Evolutionary conservation across 2,113 vertebrate species (phyloP), one percentile per base, ranked within the genome.

Genomic region (Phoenicopterus ruber): DNA sequence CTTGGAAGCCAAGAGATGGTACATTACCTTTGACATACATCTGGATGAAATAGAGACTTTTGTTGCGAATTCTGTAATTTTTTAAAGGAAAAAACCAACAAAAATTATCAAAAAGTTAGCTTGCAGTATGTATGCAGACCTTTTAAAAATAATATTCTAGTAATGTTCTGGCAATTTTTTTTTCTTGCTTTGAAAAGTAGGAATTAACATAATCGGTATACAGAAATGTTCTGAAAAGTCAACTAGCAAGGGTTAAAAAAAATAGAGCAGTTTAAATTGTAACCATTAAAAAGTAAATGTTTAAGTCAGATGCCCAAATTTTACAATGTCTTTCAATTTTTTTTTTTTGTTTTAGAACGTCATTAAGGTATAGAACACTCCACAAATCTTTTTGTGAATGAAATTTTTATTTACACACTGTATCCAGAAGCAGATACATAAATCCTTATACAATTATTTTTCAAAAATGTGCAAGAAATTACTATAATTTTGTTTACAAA

Each of bases 401-500:
- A 98, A 97, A 97, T 98, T 99, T 99, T 98, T 99, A 98, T 98
- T 99, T 98, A 99, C 99, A 99, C 97, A 98, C 97, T 98, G 99
- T 99, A 99, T 99, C 98, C 98, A 98, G 97, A 98, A 99, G 98
- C 98, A 99, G 99, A 99, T 99, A 99, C 99, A 99, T 99, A 99
- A 99, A 98, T 98, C 98, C 97, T 98, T 98, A 98, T 99, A 98
- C 97, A 99, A 99, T 98, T 98, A 98, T 99, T 99, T 99, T 98
- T 98, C 98, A 98, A 99, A 99, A 99, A 99, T 99, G 99, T 99
- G 99, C 99, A 99, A 99, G 99, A 99, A 99, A 99, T 99, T 98
- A 99, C 98, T 98, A 98, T 98, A 98, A 98, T 98, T 98, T 98
- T 97, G 97, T 97, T 97, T 98, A 97, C 98, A 97, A 98, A 98